A percentile compares a stretch with the other conserved stretches of the same genome.
Evolutionary conservation across 2,797 vertebrate species (phyloP).

Genomic region (Semotilus atromaculatus): DNA sequence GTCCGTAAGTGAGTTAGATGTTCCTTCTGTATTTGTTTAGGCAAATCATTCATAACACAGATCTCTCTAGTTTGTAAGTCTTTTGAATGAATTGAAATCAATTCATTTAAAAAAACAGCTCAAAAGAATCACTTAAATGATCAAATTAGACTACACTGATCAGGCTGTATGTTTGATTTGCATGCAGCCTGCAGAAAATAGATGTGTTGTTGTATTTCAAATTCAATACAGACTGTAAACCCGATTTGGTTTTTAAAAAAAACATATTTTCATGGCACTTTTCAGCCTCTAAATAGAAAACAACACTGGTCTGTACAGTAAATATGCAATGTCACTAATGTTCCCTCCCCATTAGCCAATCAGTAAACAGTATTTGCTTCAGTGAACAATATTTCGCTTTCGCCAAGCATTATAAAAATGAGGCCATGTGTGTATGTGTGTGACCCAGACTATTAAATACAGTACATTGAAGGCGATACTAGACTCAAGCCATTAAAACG

Average conservation of each 20-base stretch:
- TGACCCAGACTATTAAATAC: constrained; percentile 45
- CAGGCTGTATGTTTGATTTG: neutral
- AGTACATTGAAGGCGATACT: constrained; percentile 48
- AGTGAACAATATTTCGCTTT: neutral
- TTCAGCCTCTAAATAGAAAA: neutral
- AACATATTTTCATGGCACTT: neutral
- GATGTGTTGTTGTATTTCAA: neutral
- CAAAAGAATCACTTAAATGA: neutral
- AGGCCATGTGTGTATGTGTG: neutral
- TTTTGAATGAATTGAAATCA: neutral
- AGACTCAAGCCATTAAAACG: constrained; percentile 49
- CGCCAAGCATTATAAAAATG: neutral
- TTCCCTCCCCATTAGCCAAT: constrained; percentile 6
- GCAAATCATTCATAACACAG: neutral
- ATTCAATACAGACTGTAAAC: neutral
- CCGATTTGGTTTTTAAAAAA: neutral
- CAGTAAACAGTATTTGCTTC: neutral
- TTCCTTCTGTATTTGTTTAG: neutral
- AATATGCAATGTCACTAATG: neutral
- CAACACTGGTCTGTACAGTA: neutral
- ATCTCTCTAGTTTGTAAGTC: neutral
- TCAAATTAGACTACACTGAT: neutral
- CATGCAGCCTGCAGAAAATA: neutral
- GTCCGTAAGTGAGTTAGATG: neutral
- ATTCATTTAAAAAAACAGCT: neutral